Evolutionary conservation across 2,113 vertebrate species (phyloP), one percentile per base, ranked within the genome.

Genomic region (Larimichthys polyactis): DNA sequence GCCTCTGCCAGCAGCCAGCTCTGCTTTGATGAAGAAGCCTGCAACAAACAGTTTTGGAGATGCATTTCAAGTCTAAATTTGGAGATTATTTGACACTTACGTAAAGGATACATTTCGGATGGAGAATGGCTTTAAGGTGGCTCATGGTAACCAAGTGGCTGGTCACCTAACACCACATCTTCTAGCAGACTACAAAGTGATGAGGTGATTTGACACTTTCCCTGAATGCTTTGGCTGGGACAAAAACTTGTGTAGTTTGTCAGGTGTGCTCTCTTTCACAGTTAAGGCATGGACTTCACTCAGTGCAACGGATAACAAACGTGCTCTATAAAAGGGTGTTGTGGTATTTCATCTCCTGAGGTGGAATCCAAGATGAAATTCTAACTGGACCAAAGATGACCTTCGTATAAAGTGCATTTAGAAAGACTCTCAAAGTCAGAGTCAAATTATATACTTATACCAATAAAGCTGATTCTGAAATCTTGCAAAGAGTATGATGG

Each of bases 391-490:
- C 58, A 79, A 75, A 20, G 11, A 57, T 44, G 16, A 6, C 49
- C 24, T 75, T 75, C 20, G 11, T 52, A 43, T 16, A 48, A 71
- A 67, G 27, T 73, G 55, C 49, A 54, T 68, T 52, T 36, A 15
- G 24, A 14, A 40, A 67, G 4, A 15, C 0, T 36, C 44, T 49
- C 20, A 27, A 58, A 64, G 11, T 20, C 2, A 0, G 5, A 46
- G 20, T 36, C 12, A 43, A 60, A 60, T 60, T 20, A 11, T 15
- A 27, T 32, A 14, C 19, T n/a, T 9, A 20, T 27, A 22, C 0
- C 36, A 46, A 9, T 65, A 65, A 64, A 46, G 19, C 14, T 40
- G 72, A 43, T 55, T 9, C 29, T 11, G 15, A 29, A 36, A 22
- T 36, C 20, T 27, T 48, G 20, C 3, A 29, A 4, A 62, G 59